phyloP scores from a whole-genome alignment of 2,113 vertebrate species.

The Heterocephalus glaber region DNA sequence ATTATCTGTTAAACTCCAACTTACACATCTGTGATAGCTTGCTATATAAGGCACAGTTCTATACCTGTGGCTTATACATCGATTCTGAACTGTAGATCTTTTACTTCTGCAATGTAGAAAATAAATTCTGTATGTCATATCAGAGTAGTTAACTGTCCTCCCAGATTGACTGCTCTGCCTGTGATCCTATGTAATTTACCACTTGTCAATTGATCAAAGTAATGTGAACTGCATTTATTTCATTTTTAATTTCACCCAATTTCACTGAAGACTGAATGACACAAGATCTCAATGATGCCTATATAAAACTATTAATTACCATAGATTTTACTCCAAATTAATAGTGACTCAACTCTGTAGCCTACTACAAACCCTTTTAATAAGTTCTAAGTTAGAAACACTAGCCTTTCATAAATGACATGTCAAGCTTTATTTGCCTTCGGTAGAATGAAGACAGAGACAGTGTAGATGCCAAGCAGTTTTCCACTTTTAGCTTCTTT shows the following conservation, averaged over 20 bases:
- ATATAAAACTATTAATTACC: not conserved
- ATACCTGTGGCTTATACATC: not conserved
- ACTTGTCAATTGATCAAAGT: constrained; percentile 20
- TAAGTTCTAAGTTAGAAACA: not conserved
- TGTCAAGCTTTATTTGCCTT: not conserved
- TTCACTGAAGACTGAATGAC: constrained; percentile 36
- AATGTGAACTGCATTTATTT: constrained; percentile 26
- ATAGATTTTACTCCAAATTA: constrained; percentile 8
- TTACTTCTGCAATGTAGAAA: not conserved
- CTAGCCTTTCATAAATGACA: not conserved
- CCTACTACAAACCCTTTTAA: not conserved
- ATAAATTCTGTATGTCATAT: constrained; percentile 1
- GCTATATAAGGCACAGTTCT: not conserved
- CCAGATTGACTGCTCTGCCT: not conserved
- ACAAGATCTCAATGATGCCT: not conserved
- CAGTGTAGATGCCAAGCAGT: not conserved
- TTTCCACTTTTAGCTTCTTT: not conserved
- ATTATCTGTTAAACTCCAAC: constrained; percentile 12
- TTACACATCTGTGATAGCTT: not conserved
- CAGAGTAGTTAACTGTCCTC: constrained; percentile 26
- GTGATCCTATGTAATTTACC: not conserved
- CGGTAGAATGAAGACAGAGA: not conserved
- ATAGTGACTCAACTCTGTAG: not conserved
- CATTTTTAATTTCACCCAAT: constrained; percentile 32
- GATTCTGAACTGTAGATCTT: not conserved